phyloP scores from a whole-genome alignment of 2,113 vertebrate species.

The Aegotheles bennettii region DNA sequence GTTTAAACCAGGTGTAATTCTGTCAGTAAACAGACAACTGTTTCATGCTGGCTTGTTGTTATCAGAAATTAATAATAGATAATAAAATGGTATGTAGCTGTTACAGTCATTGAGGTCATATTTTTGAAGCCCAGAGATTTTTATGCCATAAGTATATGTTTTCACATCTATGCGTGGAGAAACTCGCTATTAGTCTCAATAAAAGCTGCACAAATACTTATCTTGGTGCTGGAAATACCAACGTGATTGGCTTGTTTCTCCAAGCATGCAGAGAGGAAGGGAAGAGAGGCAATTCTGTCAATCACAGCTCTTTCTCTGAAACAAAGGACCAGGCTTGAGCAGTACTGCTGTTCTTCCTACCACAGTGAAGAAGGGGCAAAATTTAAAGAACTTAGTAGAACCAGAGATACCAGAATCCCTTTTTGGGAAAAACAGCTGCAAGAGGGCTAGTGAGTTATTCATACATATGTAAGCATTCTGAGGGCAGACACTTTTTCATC shows the following conservation, averaged over 20 bases:
- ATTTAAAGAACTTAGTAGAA: background rate
- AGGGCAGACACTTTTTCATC: background rate
- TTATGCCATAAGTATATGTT: background rate
- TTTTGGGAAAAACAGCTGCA: background rate
- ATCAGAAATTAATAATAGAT: background rate
- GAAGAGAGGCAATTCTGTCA: background rate
- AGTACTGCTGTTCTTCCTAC: background rate
- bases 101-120: background rate
- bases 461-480: fast-evolving
- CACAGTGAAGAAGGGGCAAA: background rate
- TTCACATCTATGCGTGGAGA: background rate
- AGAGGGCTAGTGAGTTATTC: background rate
- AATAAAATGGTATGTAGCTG: background rate
- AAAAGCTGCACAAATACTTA: background rate
- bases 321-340: background rate
- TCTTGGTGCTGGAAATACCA: background rate
- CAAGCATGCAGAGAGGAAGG: background rate
- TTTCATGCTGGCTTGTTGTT: background rate
- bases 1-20: background rate
- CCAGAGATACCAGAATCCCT: background rate
- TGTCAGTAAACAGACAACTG: background rate
- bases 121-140: background rate
- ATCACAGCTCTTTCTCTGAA: background rate
- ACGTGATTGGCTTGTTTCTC: background rate
- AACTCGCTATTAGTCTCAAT: background rate